Conservation (phyloP, 2,888 invertebrate species). For the Aphodius sticticus region DNA sequence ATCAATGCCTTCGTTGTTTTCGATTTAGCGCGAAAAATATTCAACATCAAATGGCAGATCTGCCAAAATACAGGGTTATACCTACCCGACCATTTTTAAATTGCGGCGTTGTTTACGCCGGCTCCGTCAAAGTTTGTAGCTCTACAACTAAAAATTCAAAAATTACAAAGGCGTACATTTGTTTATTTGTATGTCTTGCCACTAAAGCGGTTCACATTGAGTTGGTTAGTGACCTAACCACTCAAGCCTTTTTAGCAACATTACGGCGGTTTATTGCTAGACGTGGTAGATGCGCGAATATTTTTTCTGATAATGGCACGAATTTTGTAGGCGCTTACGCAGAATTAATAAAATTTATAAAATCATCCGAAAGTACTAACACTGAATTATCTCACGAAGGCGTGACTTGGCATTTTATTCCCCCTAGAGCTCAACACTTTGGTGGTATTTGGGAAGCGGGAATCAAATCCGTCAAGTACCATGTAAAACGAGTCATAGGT, state of each 20-base stretch:
- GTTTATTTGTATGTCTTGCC: slow-evolving; percentile 18
- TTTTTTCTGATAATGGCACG: slow-evolving; percentile 50
- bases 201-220: too few relatives aligned
- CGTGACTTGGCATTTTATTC: slow-evolving; percentile 48
- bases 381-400: slow-evolving; percentile 10
- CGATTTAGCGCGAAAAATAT: slow-evolving; percentile 6
- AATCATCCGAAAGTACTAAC: neutral
- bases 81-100: too few relatives aligned
- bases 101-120: slow-evolving; percentile 38
- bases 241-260: slow-evolving; percentile 47
- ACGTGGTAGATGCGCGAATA: slow-evolving; percentile 43
- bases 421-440: slow-evolving; percentile 43
- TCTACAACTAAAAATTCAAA: slow-evolving; percentile 13
- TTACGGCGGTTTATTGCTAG: slow-evolving; percentile 48
- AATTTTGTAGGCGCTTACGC: slow-evolving; percentile 51
- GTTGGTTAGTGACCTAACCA: too few relatives aligned
- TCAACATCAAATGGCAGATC: too few relatives aligned
- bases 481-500: slow-evolving; percentile 42
- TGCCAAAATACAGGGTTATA: too few relatives aligned
- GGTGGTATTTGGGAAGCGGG: slow-evolving; percentile 50
- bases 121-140: slow-evolving; percentile 36
- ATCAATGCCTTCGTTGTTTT: neutral
- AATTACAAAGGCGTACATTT: slow-evolving; percentile 39
- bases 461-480: slow-evolving; percentile 47
- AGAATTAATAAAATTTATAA: slow-evolving; percentile 34